Evolutionary conservation across 2,797 vertebrate species (phyloP).

Genomic region (Molossus alvarezi): DNA sequence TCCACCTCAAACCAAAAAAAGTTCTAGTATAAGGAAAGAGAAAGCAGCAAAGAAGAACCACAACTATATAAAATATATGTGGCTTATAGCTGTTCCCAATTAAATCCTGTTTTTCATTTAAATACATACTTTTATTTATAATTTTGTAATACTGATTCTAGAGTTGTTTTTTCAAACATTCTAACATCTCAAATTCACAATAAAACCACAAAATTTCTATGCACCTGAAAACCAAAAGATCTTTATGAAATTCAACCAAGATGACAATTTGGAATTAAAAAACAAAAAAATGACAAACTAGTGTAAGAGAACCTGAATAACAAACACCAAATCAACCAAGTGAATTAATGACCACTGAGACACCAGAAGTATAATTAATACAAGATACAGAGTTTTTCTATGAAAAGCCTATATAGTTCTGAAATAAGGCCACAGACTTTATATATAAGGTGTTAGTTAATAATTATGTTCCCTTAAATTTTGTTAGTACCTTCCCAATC

Average conservation of each 20-base stretch:
- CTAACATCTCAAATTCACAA: slow-evolving; percentile 61
- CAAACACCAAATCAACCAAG: slow-evolving; percentile 22
- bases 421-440: background rate
- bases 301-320: slow-evolving; percentile 51
- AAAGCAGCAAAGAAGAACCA: slow-evolving; percentile 30
- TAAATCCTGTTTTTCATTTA: slow-evolving; percentile 8
- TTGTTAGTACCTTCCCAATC: slow-evolving; percentile 48
- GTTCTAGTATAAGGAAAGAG: slow-evolving; percentile 51
- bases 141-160: background rate
- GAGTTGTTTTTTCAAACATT: slow-evolving; percentile 48
- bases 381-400: background rate
- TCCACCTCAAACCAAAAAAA: slow-evolving; percentile 23
- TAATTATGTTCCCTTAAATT: slow-evolving; percentile 20
- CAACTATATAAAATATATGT: background rate
- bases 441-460: background rate
- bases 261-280: slow-evolving; percentile 58
- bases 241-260: slow-evolving; percentile 66
- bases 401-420: slow-evolving; percentile 41
- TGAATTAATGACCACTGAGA: slow-evolving; percentile 13
- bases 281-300: slow-evolving; percentile 69
- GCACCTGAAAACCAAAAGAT: slow-evolving; percentile 67
- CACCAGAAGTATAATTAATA: slow-evolving; percentile 16
- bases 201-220: slow-evolving; percentile 42
- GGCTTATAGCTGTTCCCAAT: background rate
- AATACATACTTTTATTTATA: slow-evolving; percentile 23